phyloP scores from a whole-genome alignment of 2,113 vertebrate species.

The Stictonetta naevosa region DNA sequence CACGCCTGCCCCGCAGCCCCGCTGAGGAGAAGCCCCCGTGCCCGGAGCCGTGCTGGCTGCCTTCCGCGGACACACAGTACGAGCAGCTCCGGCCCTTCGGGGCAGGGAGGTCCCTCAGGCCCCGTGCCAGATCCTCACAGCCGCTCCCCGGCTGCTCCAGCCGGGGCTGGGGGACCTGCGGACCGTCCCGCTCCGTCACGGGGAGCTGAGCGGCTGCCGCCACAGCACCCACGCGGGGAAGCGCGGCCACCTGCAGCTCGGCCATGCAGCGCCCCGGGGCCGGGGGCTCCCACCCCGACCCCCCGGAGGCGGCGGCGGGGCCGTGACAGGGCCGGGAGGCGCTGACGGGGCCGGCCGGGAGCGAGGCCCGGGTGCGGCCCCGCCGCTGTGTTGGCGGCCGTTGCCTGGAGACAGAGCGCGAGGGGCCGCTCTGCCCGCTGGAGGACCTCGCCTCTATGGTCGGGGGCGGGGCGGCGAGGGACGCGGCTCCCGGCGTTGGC shows the following conservation, averaged over 20 bases:
- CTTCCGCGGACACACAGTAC: neutral
- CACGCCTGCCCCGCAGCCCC: neutral
- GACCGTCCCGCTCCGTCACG: neutral
- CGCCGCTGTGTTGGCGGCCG: neutral
- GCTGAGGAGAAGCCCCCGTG: neutral
- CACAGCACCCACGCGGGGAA: conserved; percentile 24
- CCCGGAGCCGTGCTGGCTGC: neutral
- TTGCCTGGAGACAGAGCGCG: conserved; percentile 11
- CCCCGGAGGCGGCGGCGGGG: too few species aligned
- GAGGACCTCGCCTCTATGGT: neutral
- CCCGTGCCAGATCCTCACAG: neutral
- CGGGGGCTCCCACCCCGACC: too few species aligned
- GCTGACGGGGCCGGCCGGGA: too few species aligned
- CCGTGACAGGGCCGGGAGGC: too few species aligned
- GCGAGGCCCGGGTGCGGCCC: neutral
- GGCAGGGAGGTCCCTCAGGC: conserved; percentile 3
- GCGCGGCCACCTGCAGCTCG: conserved; percentile 56
- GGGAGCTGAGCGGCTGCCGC: conserved; percentile 11
- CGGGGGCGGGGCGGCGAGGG: too few species aligned
- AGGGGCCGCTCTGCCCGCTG: neutral
- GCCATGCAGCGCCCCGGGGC: conserved; percentile 32
- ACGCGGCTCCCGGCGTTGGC: neutral
- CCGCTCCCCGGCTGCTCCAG: conserved; percentile 22
- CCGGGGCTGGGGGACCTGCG: neutral
- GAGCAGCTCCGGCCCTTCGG: neutral